A percentile compares a stretch with the other conserved stretches of the same genome.
phyloP scores from a whole-genome alignment of 2,888 invertebrate genomes.

The Apamea crenata region DNA sequence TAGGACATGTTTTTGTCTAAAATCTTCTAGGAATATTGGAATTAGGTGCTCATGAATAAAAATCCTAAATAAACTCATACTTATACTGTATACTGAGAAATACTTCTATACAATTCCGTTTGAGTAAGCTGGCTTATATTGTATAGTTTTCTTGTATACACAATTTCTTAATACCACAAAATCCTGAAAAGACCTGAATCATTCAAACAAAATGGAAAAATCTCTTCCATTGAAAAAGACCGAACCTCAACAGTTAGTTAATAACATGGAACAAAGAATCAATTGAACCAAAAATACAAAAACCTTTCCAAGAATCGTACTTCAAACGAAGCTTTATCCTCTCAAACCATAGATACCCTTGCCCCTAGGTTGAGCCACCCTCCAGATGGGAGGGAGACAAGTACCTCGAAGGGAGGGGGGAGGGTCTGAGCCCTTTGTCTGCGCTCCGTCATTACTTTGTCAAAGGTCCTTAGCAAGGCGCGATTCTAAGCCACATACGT shows the following conservation, averaged over 20 bases:
- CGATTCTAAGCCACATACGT: slow-evolving; percentile 69
- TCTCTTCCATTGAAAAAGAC: neutral
- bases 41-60: neutral
- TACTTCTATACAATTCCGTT: neutral
- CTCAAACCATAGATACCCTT: slow-evolving; percentile 73
- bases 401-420: slow-evolving; percentile 62
- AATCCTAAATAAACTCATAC: neutral
- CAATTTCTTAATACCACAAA: neutral
- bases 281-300: slow-evolving; percentile 64
- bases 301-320: slow-evolving; percentile 64
- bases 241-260: slow-evolving; percentile 22
- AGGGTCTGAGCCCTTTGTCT: slow-evolving; percentile 79
- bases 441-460: slow-evolving; percentile 87
- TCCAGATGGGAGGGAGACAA: slow-evolving; percentile 61
- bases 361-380: slow-evolving; percentile 61
- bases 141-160: neutral
- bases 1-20: neutral
- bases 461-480: slow-evolving; percentile 82
- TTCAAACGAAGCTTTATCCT: slow-evolving; percentile 73
- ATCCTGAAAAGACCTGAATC: neutral
- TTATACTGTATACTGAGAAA: neutral
- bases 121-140: neutral
- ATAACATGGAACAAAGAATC: slow-evolving; percentile 54
- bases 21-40: neutral
- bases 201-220: neutral